Evolutionary conservation across 2,888 invertebrate genomes (phyloP), one percentile per base, ranked within the genome.

Genomic region (Catocala sponsa): DNA sequence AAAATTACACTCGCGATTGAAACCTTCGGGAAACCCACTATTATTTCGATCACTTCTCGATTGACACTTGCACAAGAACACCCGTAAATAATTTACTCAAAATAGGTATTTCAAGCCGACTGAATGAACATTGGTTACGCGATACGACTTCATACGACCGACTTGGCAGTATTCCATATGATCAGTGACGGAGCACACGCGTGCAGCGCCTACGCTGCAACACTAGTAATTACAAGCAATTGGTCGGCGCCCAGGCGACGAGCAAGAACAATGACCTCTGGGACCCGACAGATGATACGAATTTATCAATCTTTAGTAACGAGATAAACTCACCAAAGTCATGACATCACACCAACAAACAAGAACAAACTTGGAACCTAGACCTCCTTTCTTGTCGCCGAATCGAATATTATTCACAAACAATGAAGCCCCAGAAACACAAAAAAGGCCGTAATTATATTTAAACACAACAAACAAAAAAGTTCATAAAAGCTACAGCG

Each of bases 141-240:
- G 78, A 78, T 76, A 74, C 76, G 66, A 59, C 48, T 55, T 54
- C 57, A 49, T 67, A 68, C 86, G 88, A 85, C 89, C 91, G 87
- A 90, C 85, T 92, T 93, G 93, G 93, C 93, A 91, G 68, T 81
- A 79, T 84, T 91, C 93, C 93, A 93, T 88, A 69, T 63, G 69
- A 73, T 72, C 78, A 79, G 70, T 77, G 80, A 78, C 74, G 59
- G 76, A 67, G 70, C 68, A 78, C 70, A 69, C 68, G 75, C 82
- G 78, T 80, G 76, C 72, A 78, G 57, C 70, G 76, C 68, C 76
- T 78, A 70, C 71, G 68, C 58, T 79, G 74, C 79, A 72, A 74
- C 74, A 78, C 66, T 70, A 79, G 80, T 84, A 86, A 90, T 90
- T 89, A 87, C 83, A 84, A 81, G 72, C 82, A 88, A 87, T 88